Base-by-base conservation (phyloP, 2,113 vertebrate genomes). In the Clarias batrachus region DNA sequence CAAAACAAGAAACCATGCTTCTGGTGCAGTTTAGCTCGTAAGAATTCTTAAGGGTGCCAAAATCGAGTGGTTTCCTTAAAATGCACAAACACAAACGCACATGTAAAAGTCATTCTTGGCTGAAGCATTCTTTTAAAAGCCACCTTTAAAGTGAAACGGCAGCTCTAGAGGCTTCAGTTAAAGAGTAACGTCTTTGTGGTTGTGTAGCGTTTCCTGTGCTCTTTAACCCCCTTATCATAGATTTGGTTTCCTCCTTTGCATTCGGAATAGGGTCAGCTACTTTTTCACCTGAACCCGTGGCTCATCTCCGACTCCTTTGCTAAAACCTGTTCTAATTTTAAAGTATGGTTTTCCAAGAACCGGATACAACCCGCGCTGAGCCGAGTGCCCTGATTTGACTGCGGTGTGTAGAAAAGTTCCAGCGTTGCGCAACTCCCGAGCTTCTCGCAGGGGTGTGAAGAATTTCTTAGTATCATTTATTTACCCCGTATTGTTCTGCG, bases 351-450 rank as follows among this genome's bases (percentile, higher is more conserved):
- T 87, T 77, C 70, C 81, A 68, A 41, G 81, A 77, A 87, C 71
- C 59, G 23, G 70, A 87, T n/a, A 56, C 48, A 73, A 4, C 59
- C 59, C 8, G 11, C 48, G 3, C 14, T 77, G 57, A 62, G 21
- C 54, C 2, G 33, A 56, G 30, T 25, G 11, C 52, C 25, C 48
- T 30, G 1, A 54, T 68, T 37, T 82, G 27, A 89, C 82, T 77
- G 60, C 70, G 25, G 76, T 73, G 52, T 90, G 7, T 10, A 14
- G 30, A 89, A 70, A 87, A 56, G 17, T 91, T 84, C 88, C 89
- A 74, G 23, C 33, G 84, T 94, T 92, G 89, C 90, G 85, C 87
- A 93, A 92, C 76, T 82, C 48, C 66, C 59, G 7, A 63, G 70
- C 82, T 56, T 37, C 56, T 89, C n/a, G 65, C 73, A 86, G 84